These are phyloP conservation scores for Pecten maximus DNA, from an alignment of 2,888 invertebrate species.

Conservation along the genomic window DNA sequence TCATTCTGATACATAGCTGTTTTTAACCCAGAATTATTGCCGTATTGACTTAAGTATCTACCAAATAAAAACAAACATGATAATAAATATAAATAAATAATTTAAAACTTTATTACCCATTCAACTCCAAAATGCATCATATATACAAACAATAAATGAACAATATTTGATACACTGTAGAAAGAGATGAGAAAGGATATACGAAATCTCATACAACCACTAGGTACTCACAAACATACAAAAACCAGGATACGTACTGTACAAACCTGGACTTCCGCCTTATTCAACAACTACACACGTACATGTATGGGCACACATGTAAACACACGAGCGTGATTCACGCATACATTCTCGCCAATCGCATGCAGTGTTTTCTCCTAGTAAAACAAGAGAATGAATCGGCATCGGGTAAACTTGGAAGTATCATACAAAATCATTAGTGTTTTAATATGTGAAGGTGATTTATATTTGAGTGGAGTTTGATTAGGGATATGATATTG, in stretches of 20 bases:
- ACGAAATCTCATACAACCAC: neutral
- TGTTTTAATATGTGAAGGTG: neutral
- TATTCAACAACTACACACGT: neutral
- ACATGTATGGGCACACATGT: neutral
- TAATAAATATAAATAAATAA: conserved; percentile 24
- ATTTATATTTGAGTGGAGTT: neutral
- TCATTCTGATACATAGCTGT: too few species aligned
- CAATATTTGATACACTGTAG: conserved; percentile 4
- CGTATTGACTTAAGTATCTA: too few species aligned
- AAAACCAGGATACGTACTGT: neutral
- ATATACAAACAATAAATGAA: conserved; percentile 34
- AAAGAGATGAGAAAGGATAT: neutral
- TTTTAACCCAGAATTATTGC: too few species aligned
- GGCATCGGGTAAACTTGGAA: neutral
- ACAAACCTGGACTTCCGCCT: neutral
- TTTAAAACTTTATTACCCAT: conserved; percentile 35
- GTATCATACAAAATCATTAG: conserved; percentile 2
- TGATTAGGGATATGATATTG: neutral
- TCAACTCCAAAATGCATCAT: conserved; percentile 33
- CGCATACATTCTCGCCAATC: neutral
- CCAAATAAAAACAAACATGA: neutral
- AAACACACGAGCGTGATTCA: neutral
- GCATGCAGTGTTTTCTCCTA: neutral
- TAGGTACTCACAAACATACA: neutral
- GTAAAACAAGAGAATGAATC: neutral